A percentile compares a stretch with the other conserved stretches of the same genome.
phyloP scores from a whole-genome alignment of 1,140 invertebrate species.

The Fopius arisanus region DNA sequence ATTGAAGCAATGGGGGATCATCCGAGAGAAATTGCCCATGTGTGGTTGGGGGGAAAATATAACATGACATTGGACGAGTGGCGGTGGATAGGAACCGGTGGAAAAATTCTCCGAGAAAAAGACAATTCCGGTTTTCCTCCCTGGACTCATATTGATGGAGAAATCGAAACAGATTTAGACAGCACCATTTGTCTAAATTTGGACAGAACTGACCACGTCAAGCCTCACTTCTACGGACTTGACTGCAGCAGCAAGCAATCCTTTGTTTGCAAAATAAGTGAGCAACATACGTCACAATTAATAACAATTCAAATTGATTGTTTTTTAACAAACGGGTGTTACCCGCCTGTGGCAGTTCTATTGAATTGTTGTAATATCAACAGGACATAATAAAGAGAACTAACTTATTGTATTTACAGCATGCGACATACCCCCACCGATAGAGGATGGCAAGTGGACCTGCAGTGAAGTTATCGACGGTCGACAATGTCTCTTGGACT shows the following conservation, averaged over 20 bases:
- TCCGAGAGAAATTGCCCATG: constrained; percentile 42
- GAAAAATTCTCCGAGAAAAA: constrained; percentile 33
- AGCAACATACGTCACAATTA: background rate
- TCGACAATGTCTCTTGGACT: constrained; percentile 38
- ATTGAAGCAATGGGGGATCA: constrained; percentile 48
- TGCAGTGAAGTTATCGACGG: constrained; percentile 30
- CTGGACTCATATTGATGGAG: constrained; percentile 35
- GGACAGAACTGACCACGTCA: constrained; percentile 42
- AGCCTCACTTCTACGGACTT: constrained; percentile 44
- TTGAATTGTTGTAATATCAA: no score
- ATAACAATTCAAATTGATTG: no score
- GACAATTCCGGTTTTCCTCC: constrained; percentile 37
- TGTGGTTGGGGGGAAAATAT: constrained; percentile 41
- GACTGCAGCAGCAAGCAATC: constrained; percentile 45
- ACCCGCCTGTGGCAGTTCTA: no score
- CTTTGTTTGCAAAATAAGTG: constrained; percentile 46
- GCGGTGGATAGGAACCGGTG: constrained; percentile 39
- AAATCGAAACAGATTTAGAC: constrained; percentile 27
- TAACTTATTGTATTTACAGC: constrained; percentile 24
- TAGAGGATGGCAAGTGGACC: constrained; percentile 47
- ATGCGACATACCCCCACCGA: constrained; percentile 38
- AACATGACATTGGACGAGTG: constrained; percentile 35
- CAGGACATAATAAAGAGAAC: constrained; percentile 4
- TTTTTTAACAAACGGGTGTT: no score
- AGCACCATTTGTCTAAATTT: constrained; percentile 44